Conservation (phyloP, 2,888 invertebrate species). For the Aphodius granarius region DNA sequence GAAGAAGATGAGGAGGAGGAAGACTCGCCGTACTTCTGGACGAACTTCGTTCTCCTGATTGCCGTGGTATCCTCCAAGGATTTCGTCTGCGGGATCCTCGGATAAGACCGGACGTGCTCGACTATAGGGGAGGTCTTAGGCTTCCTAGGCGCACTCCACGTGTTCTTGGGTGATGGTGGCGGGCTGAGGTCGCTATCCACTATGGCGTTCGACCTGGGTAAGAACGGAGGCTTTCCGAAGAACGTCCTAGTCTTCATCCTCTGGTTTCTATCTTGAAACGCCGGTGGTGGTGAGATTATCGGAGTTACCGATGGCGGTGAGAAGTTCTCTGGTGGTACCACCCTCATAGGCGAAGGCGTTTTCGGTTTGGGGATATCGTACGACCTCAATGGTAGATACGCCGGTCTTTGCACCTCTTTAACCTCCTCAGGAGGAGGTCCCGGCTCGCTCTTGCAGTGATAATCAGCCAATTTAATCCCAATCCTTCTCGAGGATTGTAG, state of each 20-base stretch:
- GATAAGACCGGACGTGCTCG: constrained; percentile 25
- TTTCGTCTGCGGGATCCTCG: constrained; percentile 57
- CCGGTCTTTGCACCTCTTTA: constrained; percentile 46
- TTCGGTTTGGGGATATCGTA: constrained; percentile 46
- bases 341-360: constrained; percentile 45
- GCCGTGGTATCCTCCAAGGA: constrained; percentile 59
- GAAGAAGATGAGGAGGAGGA: constrained; percentile 61
- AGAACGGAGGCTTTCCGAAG: constrained; percentile 57
- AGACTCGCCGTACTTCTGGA: constrained; percentile 58
- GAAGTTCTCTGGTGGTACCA: constrained; percentile 53
- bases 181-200: constrained; percentile 59
- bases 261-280: constrained; percentile 61
- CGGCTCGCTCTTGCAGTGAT: constrained; percentile 56
- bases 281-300: constrained; percentile 70
- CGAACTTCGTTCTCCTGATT: constrained; percentile 60
- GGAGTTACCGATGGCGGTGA: constrained; percentile 70
- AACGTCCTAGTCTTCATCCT: constrained; percentile 44
- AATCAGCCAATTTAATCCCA: constrained; percentile 57
- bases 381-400: constrained; percentile 47
- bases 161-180: constrained; percentile 55
- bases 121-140: constrained; percentile 33
- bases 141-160: constrained; percentile 40
- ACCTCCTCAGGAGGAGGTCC: constrained; percentile 32
- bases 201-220: constrained; percentile 59
- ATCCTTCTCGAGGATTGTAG: constrained; percentile 52